phyloP scores from a whole-genome alignment of 2,113 vertebrate species.

The Maccullochella peelii region DNA sequence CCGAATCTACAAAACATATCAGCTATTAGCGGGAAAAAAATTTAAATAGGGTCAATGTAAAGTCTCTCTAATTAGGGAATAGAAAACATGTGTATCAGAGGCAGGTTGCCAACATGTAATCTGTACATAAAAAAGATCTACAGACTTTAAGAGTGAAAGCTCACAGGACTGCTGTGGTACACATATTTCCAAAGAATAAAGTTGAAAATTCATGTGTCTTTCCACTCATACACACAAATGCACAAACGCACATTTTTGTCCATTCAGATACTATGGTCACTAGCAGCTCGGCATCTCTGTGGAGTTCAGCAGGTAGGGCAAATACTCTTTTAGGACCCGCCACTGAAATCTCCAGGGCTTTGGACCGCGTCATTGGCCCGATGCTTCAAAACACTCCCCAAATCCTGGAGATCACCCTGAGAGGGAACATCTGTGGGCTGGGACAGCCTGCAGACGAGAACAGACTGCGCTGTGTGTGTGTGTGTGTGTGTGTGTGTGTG shows the following conservation, averaged over 20 bases:
- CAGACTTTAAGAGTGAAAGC: conserved; percentile 34
- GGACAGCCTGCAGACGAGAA: conserved; percentile 61
- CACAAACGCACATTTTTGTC: neutral
- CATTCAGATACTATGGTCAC: conserved; percentile 35
- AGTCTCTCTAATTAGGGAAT: conserved; percentile 52
- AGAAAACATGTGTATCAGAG: conserved; percentile 49
- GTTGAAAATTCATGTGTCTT: neutral
- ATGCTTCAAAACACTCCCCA: conserved; percentile 71
- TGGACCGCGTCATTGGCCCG: conserved; percentile 67
- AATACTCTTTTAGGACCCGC: conserved; percentile 62
- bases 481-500: conserved; percentile 28
- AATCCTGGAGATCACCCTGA: conserved; percentile 78
- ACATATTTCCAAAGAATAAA: conserved; percentile 10
- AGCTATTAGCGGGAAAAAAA: conserved; percentile 22
- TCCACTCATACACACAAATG: neutral
- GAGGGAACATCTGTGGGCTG: conserved; percentile 76
- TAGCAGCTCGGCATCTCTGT: conserved; percentile 46
- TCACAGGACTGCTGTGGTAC: conserved; percentile 20
- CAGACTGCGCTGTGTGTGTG: conserved; percentile 32
- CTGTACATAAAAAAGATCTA: conserved; percentile 10
- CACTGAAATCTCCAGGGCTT: conserved; percentile 73
- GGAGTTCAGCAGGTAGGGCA: conserved; percentile 66
- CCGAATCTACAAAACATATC: conserved; percentile 34
- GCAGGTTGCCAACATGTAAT: conserved; percentile 29
- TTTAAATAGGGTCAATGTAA: conserved; percentile 47